A percentile compares a stretch with the other conserved stretches of the same genome.
Conservation (phyloP, 2,888 invertebrate genomes). For the Linyphia triangularis region DNA sequence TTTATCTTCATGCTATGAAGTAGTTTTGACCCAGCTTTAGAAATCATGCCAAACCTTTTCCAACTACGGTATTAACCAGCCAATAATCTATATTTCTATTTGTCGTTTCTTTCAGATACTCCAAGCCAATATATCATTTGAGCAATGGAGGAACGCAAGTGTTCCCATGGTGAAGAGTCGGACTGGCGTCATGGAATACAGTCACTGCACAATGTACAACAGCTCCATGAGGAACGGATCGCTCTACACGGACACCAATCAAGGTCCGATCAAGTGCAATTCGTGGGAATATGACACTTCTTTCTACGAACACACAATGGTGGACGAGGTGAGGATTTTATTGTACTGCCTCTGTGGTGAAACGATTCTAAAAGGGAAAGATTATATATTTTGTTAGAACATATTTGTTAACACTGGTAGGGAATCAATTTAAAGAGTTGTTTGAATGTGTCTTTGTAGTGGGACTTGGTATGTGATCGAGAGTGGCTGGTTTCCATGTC, state of each 20-base stretch:
- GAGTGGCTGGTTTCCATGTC: conserved; percentile 67
- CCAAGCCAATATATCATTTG: conserved; percentile 40
- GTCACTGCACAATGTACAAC: conserved; percentile 41
- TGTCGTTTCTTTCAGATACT: conserved; percentile 34
- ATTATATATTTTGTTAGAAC: too few species aligned
- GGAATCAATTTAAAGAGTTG: too few species aligned
- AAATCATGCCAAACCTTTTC: too few species aligned
- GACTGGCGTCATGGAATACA: conserved; percentile 5
- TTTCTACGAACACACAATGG: conserved; percentile 65
- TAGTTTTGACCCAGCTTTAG: too few species aligned
- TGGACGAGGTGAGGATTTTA: conserved; percentile 50
- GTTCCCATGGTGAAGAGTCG: conserved; percentile 26
- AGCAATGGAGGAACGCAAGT: conserved; percentile 54
- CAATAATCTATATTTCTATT: too few species aligned
- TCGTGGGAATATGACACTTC: conserved; percentile 67
- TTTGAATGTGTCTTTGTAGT: conserved; percentile 47
- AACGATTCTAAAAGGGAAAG: too few species aligned
- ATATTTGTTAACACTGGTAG: too few species aligned
- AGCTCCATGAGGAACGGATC: conserved; percentile 22
- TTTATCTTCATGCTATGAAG: too few species aligned
- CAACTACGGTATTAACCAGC: too few species aligned
- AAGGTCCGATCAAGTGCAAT: conserved; percentile 18
- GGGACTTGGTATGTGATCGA: conserved; percentile 69
- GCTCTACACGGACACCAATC: not conserved
- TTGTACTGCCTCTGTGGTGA: too few species aligned